These are phyloP conservation scores for Eristalinus aeneus DNA, from an alignment of 2,888 invertebrate genomes.

Conservation along the genomic window DNA sequence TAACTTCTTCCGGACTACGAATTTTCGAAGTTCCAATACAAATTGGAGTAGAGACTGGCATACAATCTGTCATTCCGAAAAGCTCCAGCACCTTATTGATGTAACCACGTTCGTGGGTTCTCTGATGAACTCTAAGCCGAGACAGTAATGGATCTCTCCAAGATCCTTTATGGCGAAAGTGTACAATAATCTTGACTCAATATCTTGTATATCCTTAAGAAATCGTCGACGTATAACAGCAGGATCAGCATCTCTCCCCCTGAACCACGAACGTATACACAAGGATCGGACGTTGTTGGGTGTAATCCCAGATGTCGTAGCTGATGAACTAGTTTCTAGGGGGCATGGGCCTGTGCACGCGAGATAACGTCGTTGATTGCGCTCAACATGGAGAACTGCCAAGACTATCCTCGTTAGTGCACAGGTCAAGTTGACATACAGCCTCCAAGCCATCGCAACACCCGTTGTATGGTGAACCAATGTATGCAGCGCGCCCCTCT, in stretches of 20 bases:
- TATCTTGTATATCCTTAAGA: not conserved
- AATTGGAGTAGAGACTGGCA: not conserved
- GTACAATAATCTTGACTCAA: not conserved
- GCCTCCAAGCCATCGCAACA: too few relatives aligned
- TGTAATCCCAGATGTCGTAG: conserved; percentile 1
- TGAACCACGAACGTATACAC: conserved; percentile 20
- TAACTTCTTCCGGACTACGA: not conserved
- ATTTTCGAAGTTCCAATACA: not conserved
- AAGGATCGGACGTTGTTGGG: not conserved
- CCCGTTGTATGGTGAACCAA: too few relatives aligned
- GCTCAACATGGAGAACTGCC: too few relatives aligned
- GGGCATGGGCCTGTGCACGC: too few relatives aligned
- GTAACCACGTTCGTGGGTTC: not conserved
- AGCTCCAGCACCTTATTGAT: conserved; percentile 1
- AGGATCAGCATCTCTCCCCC: conserved; percentile 12
- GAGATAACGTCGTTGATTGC: too few relatives aligned
- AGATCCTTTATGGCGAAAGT: not conserved
- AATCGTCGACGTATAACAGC: conserved; percentile 13
- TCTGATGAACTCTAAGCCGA: conserved; percentile 4
- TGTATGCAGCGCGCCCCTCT: too few relatives aligned
- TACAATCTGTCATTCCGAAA: conserved; percentile 8
- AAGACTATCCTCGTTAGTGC: too few relatives aligned
- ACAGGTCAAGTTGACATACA: too few relatives aligned
- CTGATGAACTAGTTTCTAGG: not conserved
- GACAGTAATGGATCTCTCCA: conserved; percentile 11